Evolutionary conservation across 2,888 invertebrate genomes (phyloP), one percentile per base, ranked within the genome.

Genomic region (Hyalella azteca): DNA sequence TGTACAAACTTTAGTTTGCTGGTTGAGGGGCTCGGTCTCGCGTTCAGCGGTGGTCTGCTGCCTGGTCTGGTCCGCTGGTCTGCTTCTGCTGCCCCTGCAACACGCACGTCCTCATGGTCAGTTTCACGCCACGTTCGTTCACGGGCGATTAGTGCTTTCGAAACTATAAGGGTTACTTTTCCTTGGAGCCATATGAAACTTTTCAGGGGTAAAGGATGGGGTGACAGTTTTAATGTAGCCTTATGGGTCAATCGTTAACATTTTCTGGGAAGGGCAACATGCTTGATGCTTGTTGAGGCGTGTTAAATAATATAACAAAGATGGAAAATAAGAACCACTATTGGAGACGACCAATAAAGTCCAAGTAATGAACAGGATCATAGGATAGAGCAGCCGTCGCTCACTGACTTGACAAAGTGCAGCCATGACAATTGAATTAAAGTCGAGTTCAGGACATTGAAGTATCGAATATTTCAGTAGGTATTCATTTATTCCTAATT

Each of bases 81-180:
- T 32, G 36, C 29, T 66, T 29, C 66, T 66, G 66, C 66, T 66
- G 66, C 66, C 66, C 19, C 66, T 66, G 66, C 36, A 36, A 32
- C 66, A 36, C 36, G 29, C 59, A 3, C 3, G n/a, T n/a, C n/a
- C n/a, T n/a, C 59, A 59, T 5, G 59, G 11, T 59, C 29, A 4
- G 26, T 59, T 7, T 4, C 3, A 49, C 15, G 15, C 22, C 15
- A 49, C 49, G 19, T 49, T 49, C 19, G 3, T 4, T 9, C 19
- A n/a, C 19, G 4, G 49, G 22, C 5, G 49, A 49, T 4, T n/a
- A 49, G 49, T 45, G 11, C 22, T 4, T 49, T 15, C 5, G 49
- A 19, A 49, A 7, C 19, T 22, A 50, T 50, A 22, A 50, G 7
- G 19, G 1, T 22, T 5, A 1, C 5, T 50, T 50, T 45, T 15